phyloP scores from a whole-genome alignment of 2,797 vertebrate genomes.

The Ataeniobius toweri region DNA sequence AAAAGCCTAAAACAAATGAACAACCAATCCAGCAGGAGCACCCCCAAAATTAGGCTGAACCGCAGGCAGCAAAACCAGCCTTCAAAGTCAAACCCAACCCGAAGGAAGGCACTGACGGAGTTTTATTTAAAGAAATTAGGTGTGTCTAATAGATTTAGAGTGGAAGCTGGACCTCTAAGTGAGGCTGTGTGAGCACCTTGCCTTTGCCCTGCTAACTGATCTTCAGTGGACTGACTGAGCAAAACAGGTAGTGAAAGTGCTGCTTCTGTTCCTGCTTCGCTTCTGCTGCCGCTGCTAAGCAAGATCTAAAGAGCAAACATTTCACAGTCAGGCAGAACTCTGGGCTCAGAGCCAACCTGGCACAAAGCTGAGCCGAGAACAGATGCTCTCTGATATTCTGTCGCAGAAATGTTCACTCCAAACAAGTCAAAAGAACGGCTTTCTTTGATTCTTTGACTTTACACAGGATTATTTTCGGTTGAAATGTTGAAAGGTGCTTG shows the following conservation, averaged over 20 bases:
- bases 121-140: conserved; percentile 10
- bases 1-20: background rate
- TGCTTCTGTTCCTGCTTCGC: conserved; percentile 7
- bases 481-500: background rate
- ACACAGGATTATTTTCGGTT: background rate
- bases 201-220: conserved; percentile 11
- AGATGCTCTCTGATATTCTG: background rate
- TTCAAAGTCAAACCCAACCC: background rate
- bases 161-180: background rate
- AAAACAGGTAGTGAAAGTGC: conserved; percentile 5
- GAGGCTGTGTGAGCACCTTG: background rate
- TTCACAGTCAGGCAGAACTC: background rate
- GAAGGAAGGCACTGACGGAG: background rate
- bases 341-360: conserved; percentile 5
- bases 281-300: conserved; percentile 13
- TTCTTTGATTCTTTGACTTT: background rate
- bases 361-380: conserved; percentile 6
- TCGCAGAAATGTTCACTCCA: background rate
- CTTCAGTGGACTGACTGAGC: background rate
- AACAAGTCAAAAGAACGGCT: background rate
- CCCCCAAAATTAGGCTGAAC: background rate
- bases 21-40: background rate
- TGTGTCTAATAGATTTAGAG: conserved; percentile 17
- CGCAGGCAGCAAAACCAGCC: background rate
- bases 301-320: conserved; percentile 14